These are phyloP conservation scores for pig (Sus scrofa) DNA, from an alignment of 2,113 vertebrate genomes.

Conservation along the genomic window DNA sequence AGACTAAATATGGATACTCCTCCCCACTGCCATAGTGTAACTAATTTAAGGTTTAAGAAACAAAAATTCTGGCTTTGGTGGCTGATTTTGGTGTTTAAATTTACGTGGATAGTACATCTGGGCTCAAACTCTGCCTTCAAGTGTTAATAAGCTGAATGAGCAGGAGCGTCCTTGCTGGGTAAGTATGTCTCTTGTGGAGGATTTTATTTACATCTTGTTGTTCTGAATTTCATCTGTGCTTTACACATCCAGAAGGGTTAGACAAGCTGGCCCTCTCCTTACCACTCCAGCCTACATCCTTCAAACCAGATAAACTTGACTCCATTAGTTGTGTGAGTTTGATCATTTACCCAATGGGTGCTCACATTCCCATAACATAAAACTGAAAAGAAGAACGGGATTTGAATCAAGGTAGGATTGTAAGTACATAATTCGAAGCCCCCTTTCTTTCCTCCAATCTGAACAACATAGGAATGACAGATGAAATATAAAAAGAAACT, in stretches of 20 bases:
- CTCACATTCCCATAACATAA: not conserved
- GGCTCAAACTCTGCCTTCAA: not conserved
- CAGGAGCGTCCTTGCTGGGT: not conserved
- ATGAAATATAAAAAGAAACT: conserved; percentile 33
- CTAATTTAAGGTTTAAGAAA: not conserved
- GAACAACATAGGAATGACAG: not conserved
- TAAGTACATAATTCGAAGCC: not conserved
- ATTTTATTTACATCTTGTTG: not conserved
- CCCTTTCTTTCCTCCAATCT: not conserved
- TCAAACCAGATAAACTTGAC: not conserved
- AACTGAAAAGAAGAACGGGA: not conserved
- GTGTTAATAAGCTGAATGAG: not conserved
- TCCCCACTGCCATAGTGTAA: not conserved
- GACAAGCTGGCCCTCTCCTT: not conserved
- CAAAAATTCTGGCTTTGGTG: not conserved
- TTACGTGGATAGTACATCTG: not conserved
- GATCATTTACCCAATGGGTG: not conserved
- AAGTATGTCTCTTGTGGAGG: not conserved
- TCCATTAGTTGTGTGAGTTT: not conserved
- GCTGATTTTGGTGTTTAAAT: not conserved
- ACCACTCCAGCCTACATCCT: not conserved
- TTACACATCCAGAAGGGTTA: not conserved
- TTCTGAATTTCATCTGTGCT: not conserved
- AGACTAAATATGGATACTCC: not conserved
- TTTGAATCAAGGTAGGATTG: not conserved